Base-by-base conservation (phyloP, 2,888 invertebrate genomes). In the Cephus sareptanus region DNA sequence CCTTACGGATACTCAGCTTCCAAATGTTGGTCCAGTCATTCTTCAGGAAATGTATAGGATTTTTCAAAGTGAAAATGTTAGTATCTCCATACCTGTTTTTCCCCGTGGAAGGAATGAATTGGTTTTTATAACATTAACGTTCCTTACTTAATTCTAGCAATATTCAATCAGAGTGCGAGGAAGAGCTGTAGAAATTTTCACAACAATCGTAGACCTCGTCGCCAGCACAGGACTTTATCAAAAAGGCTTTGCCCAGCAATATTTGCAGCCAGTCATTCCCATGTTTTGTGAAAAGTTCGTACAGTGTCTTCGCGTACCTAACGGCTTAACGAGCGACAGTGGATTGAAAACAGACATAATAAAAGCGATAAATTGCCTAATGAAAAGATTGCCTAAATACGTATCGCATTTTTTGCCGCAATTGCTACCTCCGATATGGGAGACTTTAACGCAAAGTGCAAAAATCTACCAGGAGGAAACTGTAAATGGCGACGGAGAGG, bases 31-130 rank as follows among this genome's bases (percentile, higher is more conserved):
- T 0, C 95, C 95, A 1, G 93, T 95, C 13, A 94, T 96, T 74
- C 91, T 96, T 23, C 94, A 95, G 34, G 95, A 95, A 90, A 94
- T 95, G 91, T 94, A 94, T 87, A 93, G 94, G 83, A 95, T 96
- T 77, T 94, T 95, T 85, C 93, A 94, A 83, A 93, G 93, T 73
- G 94, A 94, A 83, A 93, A 93, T 86, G 94, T 94, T 88, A 88
- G 87, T 71, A 33, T 34, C 6, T 30, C 31, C 2, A 15, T 23
- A 23, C 12, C 3, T 12, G 31, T 30, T 23, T 71, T 4, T 12
- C 31, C 2, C 34, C 0, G 1, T 31, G 6, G 34, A 11, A n/a
- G 4, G 23, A 56, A 13, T 35, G 75, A 15, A 23, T 3, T 76
- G 13, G 23, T 13, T 69, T 70, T 80, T 4, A 73, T 74, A 31